Percentiles rank a stretch among this genome's conserved stretches.
These are phyloP conservation scores for Drosophila pegasa DNA, from an alignment of 2,888 invertebrate genomes.

Conservation along the genomic window DNA sequence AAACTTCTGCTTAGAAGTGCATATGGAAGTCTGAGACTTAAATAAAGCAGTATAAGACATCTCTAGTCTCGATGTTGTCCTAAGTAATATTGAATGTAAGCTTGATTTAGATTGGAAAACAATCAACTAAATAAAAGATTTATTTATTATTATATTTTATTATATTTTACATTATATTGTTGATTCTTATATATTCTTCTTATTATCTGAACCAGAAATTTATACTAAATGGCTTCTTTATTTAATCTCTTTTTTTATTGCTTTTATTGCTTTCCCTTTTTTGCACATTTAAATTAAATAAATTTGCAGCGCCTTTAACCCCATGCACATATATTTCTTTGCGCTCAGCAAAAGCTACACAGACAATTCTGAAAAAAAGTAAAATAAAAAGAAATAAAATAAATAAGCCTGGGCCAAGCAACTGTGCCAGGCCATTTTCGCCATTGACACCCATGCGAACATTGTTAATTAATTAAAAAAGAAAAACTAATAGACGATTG, in stretches of 20 bases:
- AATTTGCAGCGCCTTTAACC: conserved; percentile 18
- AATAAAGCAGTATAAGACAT: background rate
- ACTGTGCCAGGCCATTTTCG: conserved; percentile 52
- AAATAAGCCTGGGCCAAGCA: conserved; percentile 27
- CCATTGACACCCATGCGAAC: conserved; percentile 76
- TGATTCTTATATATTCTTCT: no score
- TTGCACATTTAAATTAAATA: conserved; percentile 17
- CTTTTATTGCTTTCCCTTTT: conserved; percentile 24
- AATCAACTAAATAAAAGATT: background rate
- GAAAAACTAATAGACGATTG: conserved; percentile 73
- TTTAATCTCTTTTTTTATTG: background rate
- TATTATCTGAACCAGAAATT: no score
- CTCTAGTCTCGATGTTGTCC: background rate
- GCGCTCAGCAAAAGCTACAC: conserved; percentile 1
- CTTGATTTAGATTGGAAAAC: background rate
- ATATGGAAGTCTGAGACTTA: background rate
- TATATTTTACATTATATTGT: no score
- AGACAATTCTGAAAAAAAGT: conserved; percentile 12
- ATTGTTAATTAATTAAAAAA: conserved; percentile 76
- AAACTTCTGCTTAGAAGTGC: background rate
- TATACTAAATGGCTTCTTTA: background rate
- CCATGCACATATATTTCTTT: conserved; percentile 13
- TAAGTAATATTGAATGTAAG: background rate
- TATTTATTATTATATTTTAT: background rate
- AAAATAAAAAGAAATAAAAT: conserved; percentile 18